Base-by-base conservation (phyloP, 2,888 invertebrate genomes). In the Sminthurinus aureus region DNA sequence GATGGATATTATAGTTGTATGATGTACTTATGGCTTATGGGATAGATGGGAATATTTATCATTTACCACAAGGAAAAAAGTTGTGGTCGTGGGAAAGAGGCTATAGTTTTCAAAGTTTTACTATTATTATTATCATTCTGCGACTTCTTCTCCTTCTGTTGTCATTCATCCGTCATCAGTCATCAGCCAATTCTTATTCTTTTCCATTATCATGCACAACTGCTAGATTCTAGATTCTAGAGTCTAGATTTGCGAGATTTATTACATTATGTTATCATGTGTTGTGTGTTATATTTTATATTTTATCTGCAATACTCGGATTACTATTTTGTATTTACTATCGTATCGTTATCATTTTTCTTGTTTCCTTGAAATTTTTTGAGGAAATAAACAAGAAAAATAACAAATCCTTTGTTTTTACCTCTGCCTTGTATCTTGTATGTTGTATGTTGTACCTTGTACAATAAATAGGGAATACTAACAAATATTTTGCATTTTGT, bases 41-140 rank as follows among this genome's bases (percentile, higher is more conserved):
- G 6, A 38, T 38, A 6, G 58, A 58, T 58, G 58, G 58, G 58
- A 58, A 58, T 58, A 58, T 58, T 58, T 38, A 38, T 38, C 38
- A n/a, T n/a, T n/a, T 52, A 52, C 52, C 52, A 58, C 18, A 58
- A 18, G 58, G 58, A 58, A 58, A 58, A 58, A 58, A 6, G 58
- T 58, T 13, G 13, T 58, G 58, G 67, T 69, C 67, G 67, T 69
- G 67, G 67, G 67, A 69, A 69, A 69, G 67, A 69, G 67, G 67
- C 67, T 22, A 64, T 2, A 20, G 20, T 64, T n/a, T n/a, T 64
- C 9, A 13, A 18, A 64, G 64, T 18, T 64, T 64, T 64, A 64
- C n/a, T 64, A 64, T 64, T 64, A 38, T 38, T 38, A 38, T 38
- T 64, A 64, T 64, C 9, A 38, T 38, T 38, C 1, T 38, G 38